These are phyloP conservation scores for Melanotaenia trifasciata DNA, from an alignment of 2,797 vertebrate species.

Conservation along the genomic window DNA sequence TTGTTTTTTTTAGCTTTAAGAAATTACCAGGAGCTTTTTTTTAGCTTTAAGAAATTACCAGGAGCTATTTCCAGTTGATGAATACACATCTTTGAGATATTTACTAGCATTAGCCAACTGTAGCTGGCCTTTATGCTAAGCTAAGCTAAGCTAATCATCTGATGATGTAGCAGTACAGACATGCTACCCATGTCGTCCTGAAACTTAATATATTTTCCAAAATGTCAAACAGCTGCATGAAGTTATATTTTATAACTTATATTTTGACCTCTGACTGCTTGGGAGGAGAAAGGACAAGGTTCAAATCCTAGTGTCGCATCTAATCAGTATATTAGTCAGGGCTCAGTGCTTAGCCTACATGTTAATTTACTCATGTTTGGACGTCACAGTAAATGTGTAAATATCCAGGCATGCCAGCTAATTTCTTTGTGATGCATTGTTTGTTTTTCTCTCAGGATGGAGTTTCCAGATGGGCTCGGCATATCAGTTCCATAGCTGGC, in stretches of 20 bases:
- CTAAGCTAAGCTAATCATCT: too few species aligned
- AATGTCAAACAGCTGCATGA: too few species aligned
- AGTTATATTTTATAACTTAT: too few species aligned
- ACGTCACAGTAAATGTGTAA: not conserved
- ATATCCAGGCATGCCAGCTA: constrained; percentile 9
- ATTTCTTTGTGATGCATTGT: constrained; percentile 10
- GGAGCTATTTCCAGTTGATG: not conserved
- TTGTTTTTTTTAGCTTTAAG: not conserved
- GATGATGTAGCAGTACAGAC: too few species aligned
- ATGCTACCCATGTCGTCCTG: too few species aligned
- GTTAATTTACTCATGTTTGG: not conserved
- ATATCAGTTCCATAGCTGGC: constrained; percentile 99
- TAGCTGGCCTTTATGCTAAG: too few species aligned
- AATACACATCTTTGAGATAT: not conserved
- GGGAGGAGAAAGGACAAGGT: not conserved
- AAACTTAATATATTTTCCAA: too few species aligned
- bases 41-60: not conserved
- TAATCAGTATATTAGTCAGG: constrained; percentile 10
- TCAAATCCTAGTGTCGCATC: constrained; percentile 11
- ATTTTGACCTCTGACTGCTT: constrained; percentile 25
- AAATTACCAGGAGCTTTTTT: not conserved
- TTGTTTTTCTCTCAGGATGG: constrained; percentile 86
- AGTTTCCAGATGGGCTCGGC: constrained; percentile 99
- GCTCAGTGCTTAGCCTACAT: not conserved
- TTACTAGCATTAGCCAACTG: too few species aligned